Evolutionary conservation across 2,888 invertebrate species (phyloP), one percentile per base, ranked within the genome.

Genomic region (Tanaodytes sp.): DNA sequence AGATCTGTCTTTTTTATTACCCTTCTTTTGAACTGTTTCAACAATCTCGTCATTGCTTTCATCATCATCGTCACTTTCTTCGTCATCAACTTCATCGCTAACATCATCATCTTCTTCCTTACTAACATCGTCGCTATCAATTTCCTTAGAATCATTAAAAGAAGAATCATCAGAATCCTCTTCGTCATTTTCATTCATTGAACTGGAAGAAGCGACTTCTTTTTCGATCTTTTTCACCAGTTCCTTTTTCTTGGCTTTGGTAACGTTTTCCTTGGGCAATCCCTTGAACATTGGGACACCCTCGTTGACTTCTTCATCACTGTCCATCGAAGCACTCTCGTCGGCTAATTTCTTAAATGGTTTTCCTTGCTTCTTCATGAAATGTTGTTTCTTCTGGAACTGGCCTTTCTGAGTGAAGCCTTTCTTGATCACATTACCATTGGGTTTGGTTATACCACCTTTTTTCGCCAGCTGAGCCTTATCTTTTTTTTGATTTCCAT

Each of bases 251-350:
- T 72, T 43, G 75, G 74, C 0, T 71, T 69, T 5, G 16, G 72
- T 74, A 1, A 5, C 11, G 3, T 48, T 70, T 0, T 40, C 42
- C 8, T 36, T 31, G 72, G 54, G 62, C n/a, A 77, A 16, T n/a
- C 80, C 80, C 19, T 77, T 75, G 33, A 80, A 81, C 78, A 76
- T 79, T 36, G 76, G 76, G 0, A 79, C 71, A 8, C 80, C 79
- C 27, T 77, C 62, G 1, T 62, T 62, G 9, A 62, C 33, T 71
- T 61, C 45, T 0, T 61, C 59, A 14, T 61, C 43, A 18, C 23
- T 48, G 1, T 48, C 37, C 23, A 23, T 14, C 3, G 36, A 20
- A 11, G 33, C 37, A 11, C 3, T 20, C 11, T 55, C 42, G 14
- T 33, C 15, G 8, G 23, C 23, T 8, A 5, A n/a, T 0, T 45